Evolutionary conservation across 2,888 invertebrate genomes (phyloP).

Genomic region (Drosophila crucigera): DNA sequence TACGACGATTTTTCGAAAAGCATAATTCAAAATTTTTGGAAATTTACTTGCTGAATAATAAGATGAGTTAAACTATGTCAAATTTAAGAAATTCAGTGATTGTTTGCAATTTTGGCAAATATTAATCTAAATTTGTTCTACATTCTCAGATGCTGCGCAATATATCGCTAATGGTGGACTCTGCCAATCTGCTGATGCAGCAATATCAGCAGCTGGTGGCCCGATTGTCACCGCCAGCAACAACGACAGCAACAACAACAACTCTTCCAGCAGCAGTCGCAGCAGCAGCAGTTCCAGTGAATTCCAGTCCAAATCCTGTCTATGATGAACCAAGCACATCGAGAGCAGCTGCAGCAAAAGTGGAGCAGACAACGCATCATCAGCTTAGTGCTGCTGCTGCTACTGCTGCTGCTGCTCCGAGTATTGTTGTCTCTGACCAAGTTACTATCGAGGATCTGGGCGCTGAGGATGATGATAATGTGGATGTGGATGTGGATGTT

Average conservation of each 20-base stretch:
- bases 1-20: too few relatives aligned
- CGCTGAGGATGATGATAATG: slow-evolving; percentile 84
- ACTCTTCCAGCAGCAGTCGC: slow-evolving; percentile 3
- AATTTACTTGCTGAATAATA: too few relatives aligned
- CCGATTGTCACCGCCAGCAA: slow-evolving; percentile 84
- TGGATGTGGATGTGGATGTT: slow-evolving; percentile 32
- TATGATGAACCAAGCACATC: slow-evolving; percentile 71
- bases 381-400: slow-evolving; percentile 30
- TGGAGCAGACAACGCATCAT: slow-evolving; percentile 34
- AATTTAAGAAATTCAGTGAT: neutral
- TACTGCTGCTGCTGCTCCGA: slow-evolving; percentile 27
- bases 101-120: neutral
- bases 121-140: neutral
- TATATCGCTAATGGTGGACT: slow-evolving; percentile 95
- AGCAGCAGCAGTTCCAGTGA: slow-evolving; percentile 23
- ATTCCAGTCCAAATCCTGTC: slow-evolving; percentile 27
- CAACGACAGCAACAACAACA: slow-evolving; percentile 23
- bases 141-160: slow-evolving; percentile 90
- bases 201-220: slow-evolving; percentile 93
- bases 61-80: too few relatives aligned
- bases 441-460: slow-evolving; percentile 85
- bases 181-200: slow-evolving; percentile 96
- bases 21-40: too few relatives aligned
- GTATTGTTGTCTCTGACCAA: slow-evolving; percentile 53
- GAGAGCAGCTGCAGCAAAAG: slow-evolving; percentile 49